Evolutionary conservation across 2,888 invertebrate species (phyloP), one percentile per base, ranked within the genome.

Genomic region (Chelonus formosanus): DNA sequence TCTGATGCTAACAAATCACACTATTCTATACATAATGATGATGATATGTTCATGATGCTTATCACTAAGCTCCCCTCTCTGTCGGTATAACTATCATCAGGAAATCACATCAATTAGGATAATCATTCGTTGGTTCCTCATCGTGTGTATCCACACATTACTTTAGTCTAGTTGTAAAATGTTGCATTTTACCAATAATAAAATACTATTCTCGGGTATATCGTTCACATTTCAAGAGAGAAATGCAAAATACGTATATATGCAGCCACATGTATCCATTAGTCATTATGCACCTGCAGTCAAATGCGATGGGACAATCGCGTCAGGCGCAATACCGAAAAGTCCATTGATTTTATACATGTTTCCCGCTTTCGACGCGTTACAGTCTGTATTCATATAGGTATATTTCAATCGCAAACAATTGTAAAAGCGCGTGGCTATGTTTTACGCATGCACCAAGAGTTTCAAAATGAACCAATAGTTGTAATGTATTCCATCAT

Each of bases 301-400:
- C 36, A 63, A 63, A 63, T 63, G 55, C 61, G 53, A 44, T 53
- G 32, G 53, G 61, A 61, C 53, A 52, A 61, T 61, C 53, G 61
- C 52, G 44, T 52, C 61, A 61, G 53, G 44, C 52, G 53, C 61
- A 53, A n/a, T 53, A 53, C 53, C 53, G 61, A 61, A 61, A 54
- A 61, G 61, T 61, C 45, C 61, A 61, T 61, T 61, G 61, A 61
- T 61, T 61, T 61, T 61, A 43, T 52, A 44, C 53, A 40, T 7
- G 35, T 61, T 61, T 61, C 53, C 53, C 61, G 53, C 61, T 53
- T 61, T 61, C 40, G 44, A 61, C 53, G 61, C 60, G 60, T 58
- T 58, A 48, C 58, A 58, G 20, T 45, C 40, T 6, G 40, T 40
- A 3, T 40, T 6, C 6, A 40, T 40, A 20, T 20, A 20, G 20